A percentile compares a stretch with the other conserved stretches of the same genome.
These are phyloP conservation scores for Meiosimyza decipiens DNA, from an alignment of 2,888 invertebrate genomes.

Conservation along the genomic window DNA sequence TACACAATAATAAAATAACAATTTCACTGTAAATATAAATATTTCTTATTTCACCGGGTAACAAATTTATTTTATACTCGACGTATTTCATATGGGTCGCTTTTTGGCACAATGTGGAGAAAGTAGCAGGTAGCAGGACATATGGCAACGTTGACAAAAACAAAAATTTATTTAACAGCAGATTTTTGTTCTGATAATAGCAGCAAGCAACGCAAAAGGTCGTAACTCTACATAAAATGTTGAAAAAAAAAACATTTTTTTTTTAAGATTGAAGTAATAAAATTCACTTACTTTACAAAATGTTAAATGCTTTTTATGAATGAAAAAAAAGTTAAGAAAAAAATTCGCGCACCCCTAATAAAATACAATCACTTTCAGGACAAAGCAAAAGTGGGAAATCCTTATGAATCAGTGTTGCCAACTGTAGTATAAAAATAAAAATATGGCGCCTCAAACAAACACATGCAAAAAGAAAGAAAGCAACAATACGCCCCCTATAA, in stretches of 20 bases:
- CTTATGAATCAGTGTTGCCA: background rate
- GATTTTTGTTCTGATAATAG: too few relatives aligned
- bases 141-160: too few relatives aligned
- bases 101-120: too few relatives aligned
- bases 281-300: too few relatives aligned
- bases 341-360: background rate
- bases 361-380: background rate
- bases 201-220: too few relatives aligned
- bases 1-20: constrained; percentile 6
- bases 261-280: too few relatives aligned
- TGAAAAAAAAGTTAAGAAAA: background rate
- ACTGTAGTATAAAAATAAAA: background rate
- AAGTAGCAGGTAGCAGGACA: background rate
- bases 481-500: background rate
- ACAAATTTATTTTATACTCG: constrained; percentile 1
- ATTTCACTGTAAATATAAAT: too few relatives aligned
- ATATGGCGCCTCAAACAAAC: background rate
- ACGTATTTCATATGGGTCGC: background rate
- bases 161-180: too few relatives aligned
- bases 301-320: background rate
- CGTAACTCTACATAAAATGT: too few relatives aligned
- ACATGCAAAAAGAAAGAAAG: background rate
- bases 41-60: background rate
- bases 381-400: background rate
- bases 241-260: too few relatives aligned